phyloP scores from a whole-genome alignment of 2,113 vertebrate species.

The Okapia johnstoni region DNA sequence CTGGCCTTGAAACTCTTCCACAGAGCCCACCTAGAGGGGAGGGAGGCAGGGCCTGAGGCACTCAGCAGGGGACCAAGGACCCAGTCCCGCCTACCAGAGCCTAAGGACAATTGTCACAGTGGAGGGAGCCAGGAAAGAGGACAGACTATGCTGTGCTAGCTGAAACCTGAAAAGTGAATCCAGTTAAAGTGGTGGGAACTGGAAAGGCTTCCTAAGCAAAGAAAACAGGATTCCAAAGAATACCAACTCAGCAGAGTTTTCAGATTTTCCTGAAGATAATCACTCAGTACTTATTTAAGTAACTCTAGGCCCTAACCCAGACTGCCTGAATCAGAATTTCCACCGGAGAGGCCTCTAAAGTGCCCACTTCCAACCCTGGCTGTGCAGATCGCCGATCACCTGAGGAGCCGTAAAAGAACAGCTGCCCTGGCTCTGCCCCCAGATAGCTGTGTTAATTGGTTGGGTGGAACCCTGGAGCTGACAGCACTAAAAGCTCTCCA shows the following conservation, averaged over 20 bases:
- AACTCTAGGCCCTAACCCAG: background rate
- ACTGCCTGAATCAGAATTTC: background rate
- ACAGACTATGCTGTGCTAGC: background rate
- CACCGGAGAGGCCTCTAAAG: background rate
- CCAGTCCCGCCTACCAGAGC: background rate
- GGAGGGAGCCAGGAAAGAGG: background rate
- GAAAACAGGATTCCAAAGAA: background rate
- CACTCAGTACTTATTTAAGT: background rate
- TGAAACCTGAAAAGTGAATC: background rate
- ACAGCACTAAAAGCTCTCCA: background rate
- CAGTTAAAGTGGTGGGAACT: too few species aligned
- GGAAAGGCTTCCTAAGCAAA: background rate
- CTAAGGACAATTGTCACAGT: background rate
- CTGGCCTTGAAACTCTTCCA: constrained; percentile 98
- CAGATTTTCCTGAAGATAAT: background rate
- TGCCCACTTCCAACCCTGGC: background rate
- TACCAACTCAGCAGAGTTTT: background rate
- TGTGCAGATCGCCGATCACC: background rate
- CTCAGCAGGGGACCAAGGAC: accelerated
- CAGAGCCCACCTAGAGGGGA: constrained; percentile 89
- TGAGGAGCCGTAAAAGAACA: background rate
- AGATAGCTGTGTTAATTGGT: background rate
- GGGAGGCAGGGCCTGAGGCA: background rate
- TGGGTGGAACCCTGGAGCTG: background rate
- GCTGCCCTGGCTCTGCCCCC: background rate